Conservation (phyloP, 2,888 invertebrate genomes). For the Eupsilia transversa region DNA sequence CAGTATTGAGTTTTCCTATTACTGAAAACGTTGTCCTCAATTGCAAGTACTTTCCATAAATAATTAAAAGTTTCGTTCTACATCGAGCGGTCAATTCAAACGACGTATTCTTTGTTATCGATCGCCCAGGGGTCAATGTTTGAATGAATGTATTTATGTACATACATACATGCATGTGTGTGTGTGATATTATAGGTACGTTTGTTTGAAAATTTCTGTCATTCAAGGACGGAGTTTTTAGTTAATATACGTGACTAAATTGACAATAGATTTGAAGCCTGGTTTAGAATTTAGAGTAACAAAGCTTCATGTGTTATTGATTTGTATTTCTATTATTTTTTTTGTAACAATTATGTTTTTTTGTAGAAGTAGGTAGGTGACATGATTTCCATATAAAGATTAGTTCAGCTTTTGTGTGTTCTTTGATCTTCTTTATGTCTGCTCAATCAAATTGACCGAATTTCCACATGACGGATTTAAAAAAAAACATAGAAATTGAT, state of each 20-base stretch:
- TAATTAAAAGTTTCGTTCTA: conserved; percentile 47
- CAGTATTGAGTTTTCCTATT: neutral
- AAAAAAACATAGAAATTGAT: too few species aligned
- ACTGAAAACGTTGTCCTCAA: conserved; percentile 29
- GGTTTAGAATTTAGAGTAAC: conserved; percentile 32
- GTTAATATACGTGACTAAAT: conserved; percentile 48
- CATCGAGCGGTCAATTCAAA: conserved; percentile 57
- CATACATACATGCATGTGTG: conserved; percentile 33
- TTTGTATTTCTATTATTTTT: conserved; percentile 4
- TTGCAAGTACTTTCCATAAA: conserved; percentile 33
- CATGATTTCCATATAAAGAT: conserved; percentile 6
- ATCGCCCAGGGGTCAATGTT: conserved; percentile 63
- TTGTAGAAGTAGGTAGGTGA: conserved; percentile 20
- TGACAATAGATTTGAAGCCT: conserved; percentile 43
- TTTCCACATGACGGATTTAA: neutral
- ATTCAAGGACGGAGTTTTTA: conserved; percentile 63
- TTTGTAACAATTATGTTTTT: neutral
- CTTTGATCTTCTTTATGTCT: neutral
- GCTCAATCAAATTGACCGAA: neutral
- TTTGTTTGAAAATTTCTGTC: conserved; percentile 54
- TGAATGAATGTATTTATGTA: conserved; percentile 48
- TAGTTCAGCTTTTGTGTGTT: conserved; percentile 19
- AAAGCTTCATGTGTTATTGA: conserved; percentile 40
- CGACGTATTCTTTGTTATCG: conserved; percentile 59
- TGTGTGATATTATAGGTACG: conserved; percentile 38